Evolutionary conservation across 2,888 invertebrate species (phyloP).

Genomic region (Zootermopsis nevadensis): DNA sequence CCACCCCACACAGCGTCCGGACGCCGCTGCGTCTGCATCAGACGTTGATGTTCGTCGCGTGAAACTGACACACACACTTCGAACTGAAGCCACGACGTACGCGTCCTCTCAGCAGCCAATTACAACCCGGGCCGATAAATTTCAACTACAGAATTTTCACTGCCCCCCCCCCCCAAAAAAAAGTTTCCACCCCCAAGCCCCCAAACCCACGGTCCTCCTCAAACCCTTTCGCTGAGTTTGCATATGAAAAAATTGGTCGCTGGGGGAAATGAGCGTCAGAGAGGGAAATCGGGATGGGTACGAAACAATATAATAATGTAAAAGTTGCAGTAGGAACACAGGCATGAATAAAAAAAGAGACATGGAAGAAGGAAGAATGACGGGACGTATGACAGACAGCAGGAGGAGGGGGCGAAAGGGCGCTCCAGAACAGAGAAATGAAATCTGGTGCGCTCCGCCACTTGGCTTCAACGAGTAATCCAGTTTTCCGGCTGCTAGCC

Average conservation of each 20-base stretch:
- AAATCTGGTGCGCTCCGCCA: constrained; percentile 53
- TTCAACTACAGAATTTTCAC: constrained; percentile 40
- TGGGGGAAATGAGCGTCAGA: constrained; percentile 11
- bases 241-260: constrained; percentile 35
- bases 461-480: constrained; percentile 54
- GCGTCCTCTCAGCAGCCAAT: constrained; percentile 8
- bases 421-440: constrained; percentile 33
- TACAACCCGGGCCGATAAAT: constrained; percentile 33
- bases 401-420: background rate
- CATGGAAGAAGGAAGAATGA: constrained; percentile 11
- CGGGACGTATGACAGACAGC: constrained; percentile 2
- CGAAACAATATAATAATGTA: constrained; percentile 27
- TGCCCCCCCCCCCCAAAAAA: no score
- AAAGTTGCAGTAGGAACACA: constrained; percentile 19
- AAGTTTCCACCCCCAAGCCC: constrained; percentile 17
- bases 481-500: constrained; percentile 53
- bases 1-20: background rate
- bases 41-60: constrained; percentile 22
- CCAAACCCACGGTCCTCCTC: background rate
- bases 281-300: constrained; percentile 3
- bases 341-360: constrained; percentile 1
- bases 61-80: constrained; percentile 46
- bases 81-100: constrained; percentile 15
- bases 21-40: background rate
- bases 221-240: constrained; percentile 17